A percentile compares a stretch with the other conserved stretches of the same genome.
These are phyloP conservation scores for Anarsia innoxiella DNA, from an alignment of 2,888 invertebrate species.

Conservation along the genomic window DNA sequence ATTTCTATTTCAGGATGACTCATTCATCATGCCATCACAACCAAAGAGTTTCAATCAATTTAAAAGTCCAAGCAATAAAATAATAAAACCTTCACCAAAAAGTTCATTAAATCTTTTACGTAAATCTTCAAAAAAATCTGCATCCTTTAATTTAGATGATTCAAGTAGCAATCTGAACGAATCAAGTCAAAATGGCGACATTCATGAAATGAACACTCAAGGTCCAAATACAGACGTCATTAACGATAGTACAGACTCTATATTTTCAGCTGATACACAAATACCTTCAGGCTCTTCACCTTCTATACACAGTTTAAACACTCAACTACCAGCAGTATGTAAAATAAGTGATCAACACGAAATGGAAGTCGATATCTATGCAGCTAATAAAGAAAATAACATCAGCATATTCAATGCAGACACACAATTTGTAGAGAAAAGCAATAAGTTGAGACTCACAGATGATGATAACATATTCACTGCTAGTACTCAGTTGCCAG, in stretches of 20 bases:
- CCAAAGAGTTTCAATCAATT: constrained; percentile 29
- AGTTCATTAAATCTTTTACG: constrained; percentile 42
- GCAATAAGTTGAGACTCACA: background rate
- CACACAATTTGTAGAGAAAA: constrained; percentile 18
- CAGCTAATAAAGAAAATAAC: constrained; percentile 30
- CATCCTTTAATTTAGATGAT: constrained; percentile 34
- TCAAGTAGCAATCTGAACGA: constrained; percentile 34
- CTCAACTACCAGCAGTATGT: constrained; percentile 30
- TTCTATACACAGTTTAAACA: constrained; percentile 17
- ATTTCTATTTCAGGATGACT: constrained; percentile 54
- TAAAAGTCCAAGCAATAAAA: constrained; percentile 36
- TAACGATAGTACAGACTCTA: constrained; percentile 32
- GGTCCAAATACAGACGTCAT: constrained; percentile 25
- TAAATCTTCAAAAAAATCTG: constrained; percentile 49
- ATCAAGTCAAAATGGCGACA: constrained; percentile 18
- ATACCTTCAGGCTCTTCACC: constrained; percentile 16
- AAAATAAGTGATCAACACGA: constrained; percentile 42
- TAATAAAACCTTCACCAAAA: constrained; percentile 42
- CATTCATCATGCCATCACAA: constrained; percentile 48
- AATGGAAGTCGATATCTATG: constrained; percentile 38
- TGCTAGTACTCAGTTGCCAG: constrained; percentile 2
- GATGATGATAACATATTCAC: background rate
- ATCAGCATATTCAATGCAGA: constrained; percentile 24
- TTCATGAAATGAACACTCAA: constrained; percentile 48
- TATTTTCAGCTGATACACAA: constrained; percentile 41